Conservation (phyloP, 2,797 vertebrate genomes). For the Ictinia mississippiensis region DNA sequence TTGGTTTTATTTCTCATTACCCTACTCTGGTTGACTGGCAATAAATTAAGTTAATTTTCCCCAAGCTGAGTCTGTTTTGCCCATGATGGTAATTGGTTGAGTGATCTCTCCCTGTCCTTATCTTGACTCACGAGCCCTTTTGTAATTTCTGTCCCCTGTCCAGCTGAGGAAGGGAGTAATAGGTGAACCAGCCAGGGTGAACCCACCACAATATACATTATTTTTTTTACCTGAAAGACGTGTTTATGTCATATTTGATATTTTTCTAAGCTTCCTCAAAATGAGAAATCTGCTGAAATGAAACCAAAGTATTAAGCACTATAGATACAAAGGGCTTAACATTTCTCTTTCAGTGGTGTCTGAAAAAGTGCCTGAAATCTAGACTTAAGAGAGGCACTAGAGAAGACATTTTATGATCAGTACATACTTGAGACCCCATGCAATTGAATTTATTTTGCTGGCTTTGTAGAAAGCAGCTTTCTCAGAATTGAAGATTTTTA, state of each 20-base stretch:
- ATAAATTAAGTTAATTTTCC: too few species aligned
- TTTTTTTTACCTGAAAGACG: background rate
- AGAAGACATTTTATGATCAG: background rate
- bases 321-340: background rate
- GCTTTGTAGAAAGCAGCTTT: background rate
- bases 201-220: background rate
- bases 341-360: background rate
- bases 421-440: background rate
- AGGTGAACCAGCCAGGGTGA: too few species aligned
- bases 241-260: background rate
- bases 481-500: background rate
- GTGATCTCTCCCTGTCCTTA: too few species aligned
- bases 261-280: background rate
- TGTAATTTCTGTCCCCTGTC: too few species aligned
- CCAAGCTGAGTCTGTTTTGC: too few species aligned
- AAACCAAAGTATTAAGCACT: background rate
- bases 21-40: too few species aligned
- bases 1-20: too few species aligned
- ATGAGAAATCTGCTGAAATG: background rate
- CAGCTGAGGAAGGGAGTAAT: too few species aligned
- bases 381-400: background rate
- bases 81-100: too few species aligned
- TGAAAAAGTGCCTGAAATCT: background rate
- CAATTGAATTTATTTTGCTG: background rate
- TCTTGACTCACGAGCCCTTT: too few species aligned